Percentiles rank a stretch among this genome's conserved stretches.
These are phyloP conservation scores for Himalopsyche kuldschensis DNA, from an alignment of 2,888 invertebrate species.

Conservation along the genomic window DNA sequence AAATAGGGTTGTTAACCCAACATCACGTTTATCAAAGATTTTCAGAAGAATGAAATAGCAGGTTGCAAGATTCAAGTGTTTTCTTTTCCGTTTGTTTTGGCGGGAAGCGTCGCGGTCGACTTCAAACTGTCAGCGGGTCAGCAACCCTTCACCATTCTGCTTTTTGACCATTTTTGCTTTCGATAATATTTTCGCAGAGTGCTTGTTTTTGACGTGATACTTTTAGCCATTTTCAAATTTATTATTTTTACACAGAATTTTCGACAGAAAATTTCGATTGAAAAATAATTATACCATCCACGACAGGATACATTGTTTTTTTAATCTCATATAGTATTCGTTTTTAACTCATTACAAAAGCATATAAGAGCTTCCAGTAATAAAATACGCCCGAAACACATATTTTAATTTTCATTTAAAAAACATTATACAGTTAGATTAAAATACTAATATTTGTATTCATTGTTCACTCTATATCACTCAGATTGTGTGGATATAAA, in stretches of 20 bases:
- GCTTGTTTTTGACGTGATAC: neutral
- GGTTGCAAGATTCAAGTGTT: neutral
- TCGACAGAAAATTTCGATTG: neutral
- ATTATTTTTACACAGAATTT: neutral
- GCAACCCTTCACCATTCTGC: neutral
- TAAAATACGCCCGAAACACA: too few relatives aligned
- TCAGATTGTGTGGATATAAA: too few relatives aligned
- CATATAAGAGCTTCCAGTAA: too few relatives aligned
- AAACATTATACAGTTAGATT: too few relatives aligned
- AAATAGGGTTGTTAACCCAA: neutral
- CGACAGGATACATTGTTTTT: neutral
- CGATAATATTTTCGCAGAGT: neutral
- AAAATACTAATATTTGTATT: too few relatives aligned
- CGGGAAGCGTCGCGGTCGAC: neutral
- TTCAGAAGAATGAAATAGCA: neutral
- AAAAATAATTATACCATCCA: neutral
- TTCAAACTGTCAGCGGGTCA: neutral
- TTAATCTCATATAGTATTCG: too few relatives aligned
- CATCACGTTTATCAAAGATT: neutral
- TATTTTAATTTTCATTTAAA: too few relatives aligned
- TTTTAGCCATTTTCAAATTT: neutral
- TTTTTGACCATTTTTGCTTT: neutral
- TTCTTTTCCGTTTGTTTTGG: neutral
- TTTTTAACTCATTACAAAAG: neutral
- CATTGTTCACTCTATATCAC: too few relatives aligned